Evolutionary conservation across 1,140 invertebrate genomes (phyloP), one percentile per base, ranked within the genome.

Genomic region (Stegodyphus dumicola): DNA sequence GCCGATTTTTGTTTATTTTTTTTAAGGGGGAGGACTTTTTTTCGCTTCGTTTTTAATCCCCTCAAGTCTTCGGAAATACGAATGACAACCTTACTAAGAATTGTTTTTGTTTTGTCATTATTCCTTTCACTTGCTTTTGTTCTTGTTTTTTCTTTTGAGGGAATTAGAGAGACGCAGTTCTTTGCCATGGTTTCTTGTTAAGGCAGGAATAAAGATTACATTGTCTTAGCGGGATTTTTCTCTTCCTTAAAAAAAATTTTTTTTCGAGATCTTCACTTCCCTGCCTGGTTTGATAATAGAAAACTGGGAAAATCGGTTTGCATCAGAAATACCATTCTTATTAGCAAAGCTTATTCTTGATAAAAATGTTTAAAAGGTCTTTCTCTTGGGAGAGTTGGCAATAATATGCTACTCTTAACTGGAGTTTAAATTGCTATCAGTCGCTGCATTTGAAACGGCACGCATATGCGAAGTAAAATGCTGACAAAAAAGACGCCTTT

Each of bases 21-120:
- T 33, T 33, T 1, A 33, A 3, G 33, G 33, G 15, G 17, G 2
- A 6, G 7, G 5, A 1, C 6, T 15, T 18, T 67, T 67, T 67
- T 67, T 67, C 6, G 7, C 17, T 18, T 18, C 65, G 10, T 67
- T 67, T 67, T 67, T 67, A 67, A 67, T 67, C 65, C 65, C 65
- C 65, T n/a, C 11, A 67, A 67, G 65, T 67, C 65, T 67, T 67
- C 17, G 65, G 65, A 67, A 67, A 67, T 67, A 67, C 15, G 65
- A 67, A 67, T 67, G 65, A 67, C 65, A 67, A 17, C 65, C 56
- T 60, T 60, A 15, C 56, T 60, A 60, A 67, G 65, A 67, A 67
- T 15, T 67, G 65, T 67, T 67, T 67, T 67, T 67, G 65, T 67
- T 67, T 67, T 67, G 65, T 67, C 65, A 67, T 67, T 67, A 67